These are phyloP conservation scores for Odontophorus gujanensis DNA, from an alignment of 2,113 vertebrate species.

Conservation along the genomic window DNA sequence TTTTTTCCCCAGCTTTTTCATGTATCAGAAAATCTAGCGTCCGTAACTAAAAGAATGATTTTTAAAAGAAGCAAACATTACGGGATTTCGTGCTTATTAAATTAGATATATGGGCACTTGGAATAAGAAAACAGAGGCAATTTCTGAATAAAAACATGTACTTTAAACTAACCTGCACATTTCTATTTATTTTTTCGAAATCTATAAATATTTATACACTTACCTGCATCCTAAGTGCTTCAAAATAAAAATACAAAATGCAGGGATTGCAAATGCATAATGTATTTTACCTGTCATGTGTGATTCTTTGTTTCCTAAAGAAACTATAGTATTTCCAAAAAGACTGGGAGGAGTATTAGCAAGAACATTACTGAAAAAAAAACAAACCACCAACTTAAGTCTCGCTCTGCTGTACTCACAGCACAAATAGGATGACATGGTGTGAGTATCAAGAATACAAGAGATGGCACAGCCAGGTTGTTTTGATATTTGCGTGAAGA, in stretches of 20 bases:
- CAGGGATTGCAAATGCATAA: constrained; percentile 76
- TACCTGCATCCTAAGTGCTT: constrained; percentile 56
- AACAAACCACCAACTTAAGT: constrained; percentile 62
- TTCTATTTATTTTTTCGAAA: constrained; percentile 65
- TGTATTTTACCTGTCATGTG: constrained; percentile 79
- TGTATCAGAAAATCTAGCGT: constrained; percentile 24
- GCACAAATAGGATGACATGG: constrained; percentile 81
- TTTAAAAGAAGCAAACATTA: constrained; percentile 47
- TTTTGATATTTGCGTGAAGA: constrained; percentile 82
- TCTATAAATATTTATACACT: constrained; percentile 68
- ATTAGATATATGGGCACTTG: constrained; percentile 27
- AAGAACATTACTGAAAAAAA: constrained; percentile 74
- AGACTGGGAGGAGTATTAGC: constrained; percentile 65
- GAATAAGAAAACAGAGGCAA: constrained; percentile 30
- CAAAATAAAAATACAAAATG: constrained; percentile 58
- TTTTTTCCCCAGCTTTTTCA: background rate
- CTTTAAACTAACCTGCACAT: constrained; percentile 46
- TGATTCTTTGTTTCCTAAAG: constrained; percentile 83
- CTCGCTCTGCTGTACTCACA: constrained; percentile 56
- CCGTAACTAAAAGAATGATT: constrained; percentile 57
- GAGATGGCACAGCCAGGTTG: constrained; percentile 74
- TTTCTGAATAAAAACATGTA: constrained; percentile 45
- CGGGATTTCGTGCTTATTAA: constrained; percentile 65
- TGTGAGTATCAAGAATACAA: constrained; percentile 76
- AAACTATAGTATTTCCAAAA: constrained; percentile 71